These are phyloP conservation scores for Baccha elongata DNA, from an alignment of 2,888 invertebrate species.

Conservation along the genomic window DNA sequence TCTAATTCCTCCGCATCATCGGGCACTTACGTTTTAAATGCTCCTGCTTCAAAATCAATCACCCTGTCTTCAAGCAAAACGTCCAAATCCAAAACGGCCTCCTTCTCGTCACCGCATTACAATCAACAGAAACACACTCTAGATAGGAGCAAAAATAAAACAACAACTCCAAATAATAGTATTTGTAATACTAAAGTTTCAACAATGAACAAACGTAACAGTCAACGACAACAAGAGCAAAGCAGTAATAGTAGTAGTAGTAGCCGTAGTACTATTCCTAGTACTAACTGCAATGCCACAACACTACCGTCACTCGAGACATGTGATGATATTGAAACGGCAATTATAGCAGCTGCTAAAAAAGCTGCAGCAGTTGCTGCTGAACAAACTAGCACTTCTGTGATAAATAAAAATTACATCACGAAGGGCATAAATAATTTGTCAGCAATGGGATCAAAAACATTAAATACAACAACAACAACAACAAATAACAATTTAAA, in stretches of 20 bases:
- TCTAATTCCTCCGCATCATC: slow-evolving; percentile 52
- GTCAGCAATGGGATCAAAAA: slow-evolving; percentile 67
- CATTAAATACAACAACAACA: slow-evolving; percentile 35
- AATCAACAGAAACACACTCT: slow-evolving; percentile 67
- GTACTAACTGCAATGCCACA: slow-evolving; percentile 29
- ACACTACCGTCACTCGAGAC: slow-evolving; percentile 77
- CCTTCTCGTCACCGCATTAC: slow-evolving; percentile 24
- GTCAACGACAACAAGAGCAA: slow-evolving; percentile 74
- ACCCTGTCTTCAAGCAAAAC: slow-evolving; percentile 42
- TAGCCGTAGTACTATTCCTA: slow-evolving; percentile 45
- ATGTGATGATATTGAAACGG: slow-evolving; percentile 80
- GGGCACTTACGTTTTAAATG: slow-evolving; percentile 60
- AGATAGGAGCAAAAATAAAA: slow-evolving; percentile 52
- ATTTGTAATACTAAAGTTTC: slow-evolving; percentile 72
- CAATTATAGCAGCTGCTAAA: slow-evolving; percentile 80
- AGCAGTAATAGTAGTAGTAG: slow-evolving; percentile 65
- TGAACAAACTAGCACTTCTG: slow-evolving; percentile 67
- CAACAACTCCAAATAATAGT: slow-evolving; percentile 59
- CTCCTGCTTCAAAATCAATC: slow-evolving; percentile 40
- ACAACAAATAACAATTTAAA: slow-evolving; percentile 55
- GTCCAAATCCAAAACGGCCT: slow-evolving; percentile 55
- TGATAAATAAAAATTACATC: slow-evolving; percentile 52
- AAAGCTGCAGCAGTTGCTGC: slow-evolving; percentile 76
- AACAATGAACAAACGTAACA: slow-evolving; percentile 69
- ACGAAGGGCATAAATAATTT: slow-evolving; percentile 45